Conservation (phyloP, 1,140 invertebrate genomes). For the Nylanderia fulva region DNA sequence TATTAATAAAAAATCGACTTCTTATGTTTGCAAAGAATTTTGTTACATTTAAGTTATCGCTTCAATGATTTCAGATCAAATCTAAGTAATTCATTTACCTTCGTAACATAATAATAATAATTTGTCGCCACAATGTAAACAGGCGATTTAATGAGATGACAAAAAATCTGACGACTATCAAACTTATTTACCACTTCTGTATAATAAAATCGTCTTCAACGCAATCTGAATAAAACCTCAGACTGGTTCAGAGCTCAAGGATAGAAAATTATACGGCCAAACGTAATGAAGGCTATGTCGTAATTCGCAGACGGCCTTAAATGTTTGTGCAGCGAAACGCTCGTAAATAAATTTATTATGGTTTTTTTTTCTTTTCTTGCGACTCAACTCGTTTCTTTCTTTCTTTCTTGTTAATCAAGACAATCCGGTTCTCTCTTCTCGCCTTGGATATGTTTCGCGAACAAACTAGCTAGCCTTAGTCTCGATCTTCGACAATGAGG, state of each 20-base stretch:
- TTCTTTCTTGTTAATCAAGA: background rate
- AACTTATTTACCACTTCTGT: background rate
- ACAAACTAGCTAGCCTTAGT: background rate
- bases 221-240: background rate
- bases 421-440: background rate
- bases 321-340: background rate
- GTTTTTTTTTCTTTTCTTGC: background rate
- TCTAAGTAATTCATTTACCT: background rate
- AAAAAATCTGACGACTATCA: background rate
- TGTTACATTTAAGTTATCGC: background rate
- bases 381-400: background rate
- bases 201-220: background rate
- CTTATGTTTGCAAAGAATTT: background rate
- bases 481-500: background rate
- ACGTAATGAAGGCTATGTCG: background rate
- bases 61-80: background rate
- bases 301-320: background rate
- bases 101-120: background rate
- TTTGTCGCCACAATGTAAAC: background rate
- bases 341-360: background rate
- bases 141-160: background rate
- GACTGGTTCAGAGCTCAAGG: background rate
- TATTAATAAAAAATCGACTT: background rate
- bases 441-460: background rate
- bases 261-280: background rate